These are phyloP conservation scores for Gopherus flavomarginatus DNA, from an alignment of 2,113 vertebrate species.

Conservation along the genomic window DNA sequence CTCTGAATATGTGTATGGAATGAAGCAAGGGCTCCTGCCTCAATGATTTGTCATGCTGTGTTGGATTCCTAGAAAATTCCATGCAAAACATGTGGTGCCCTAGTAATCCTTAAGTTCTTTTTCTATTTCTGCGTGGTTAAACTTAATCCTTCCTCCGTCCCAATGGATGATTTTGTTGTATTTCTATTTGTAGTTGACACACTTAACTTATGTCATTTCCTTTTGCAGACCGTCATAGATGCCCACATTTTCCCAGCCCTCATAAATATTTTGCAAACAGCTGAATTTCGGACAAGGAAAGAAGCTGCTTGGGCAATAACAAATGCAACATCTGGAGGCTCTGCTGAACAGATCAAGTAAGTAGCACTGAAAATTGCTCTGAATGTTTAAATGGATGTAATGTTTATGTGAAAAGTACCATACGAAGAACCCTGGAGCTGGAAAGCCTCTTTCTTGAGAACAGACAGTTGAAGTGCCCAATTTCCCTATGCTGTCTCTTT, in stretches of 20 bases:
- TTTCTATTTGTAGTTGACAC: background rate
- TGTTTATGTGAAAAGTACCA: background rate
- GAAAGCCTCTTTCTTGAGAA: background rate
- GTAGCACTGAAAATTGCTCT: background rate
- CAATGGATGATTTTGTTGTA: background rate
- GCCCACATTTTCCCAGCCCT: slow-evolving; percentile 94
- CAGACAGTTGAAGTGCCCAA: background rate
- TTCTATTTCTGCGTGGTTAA: too few species aligned
- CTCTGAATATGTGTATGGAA: too few species aligned
- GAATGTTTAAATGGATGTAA: background rate
- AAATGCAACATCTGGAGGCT: slow-evolving; percentile 96
- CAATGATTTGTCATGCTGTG: too few species aligned
- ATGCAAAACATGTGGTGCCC: background rate
- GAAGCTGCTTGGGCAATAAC: slow-evolving; percentile 99
- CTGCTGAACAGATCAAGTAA: slow-evolving; percentile 94
- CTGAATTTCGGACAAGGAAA: slow-evolving; percentile 97
- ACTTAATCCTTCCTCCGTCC: too few species aligned
- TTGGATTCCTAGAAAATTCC: too few species aligned
- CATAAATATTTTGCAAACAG: slow-evolving; percentile 95
- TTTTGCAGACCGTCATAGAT: slow-evolving; percentile 93
- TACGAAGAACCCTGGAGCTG: background rate
- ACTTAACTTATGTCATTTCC: background rate
- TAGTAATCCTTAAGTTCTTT: too few species aligned
- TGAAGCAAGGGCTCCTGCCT: too few species aligned
- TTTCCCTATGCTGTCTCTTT: background rate